Base-by-base conservation (phyloP, 2,113 vertebrate genomes). In the Abramis brama region DNA sequence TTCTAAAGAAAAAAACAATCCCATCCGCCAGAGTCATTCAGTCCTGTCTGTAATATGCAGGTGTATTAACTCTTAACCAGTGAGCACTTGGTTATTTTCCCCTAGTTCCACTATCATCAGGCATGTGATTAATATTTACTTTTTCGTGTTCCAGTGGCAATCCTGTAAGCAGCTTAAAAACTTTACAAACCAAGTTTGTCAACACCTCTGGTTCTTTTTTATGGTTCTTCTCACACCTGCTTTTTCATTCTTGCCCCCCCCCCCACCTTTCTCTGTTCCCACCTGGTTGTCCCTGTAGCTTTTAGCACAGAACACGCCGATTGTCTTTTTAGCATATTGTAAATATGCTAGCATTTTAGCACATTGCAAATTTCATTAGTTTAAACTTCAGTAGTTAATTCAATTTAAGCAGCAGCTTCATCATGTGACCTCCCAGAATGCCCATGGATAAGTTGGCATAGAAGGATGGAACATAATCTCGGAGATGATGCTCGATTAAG, bases 401-500 rank as follows among this genome's bases (percentile, higher is more conserved):
- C 5, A 23, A 11, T n/a, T 64, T n/a, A 50, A 47, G n/a, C 17
- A 36, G 33, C 21, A 59, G 57, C 27, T 45, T 27, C 5, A n/a
- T 17, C 30, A 59, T 47, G 43, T 68, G 83, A 89, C 85, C 71
- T 71, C 83, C 84, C 52, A 50, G 82, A 79, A 82, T 84, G 36
- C 52, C 27, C n/a, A 80, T 43, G 86, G 47, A 68, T 79, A 79
- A 83, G 74, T 59, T 30, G 77, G 66, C 30, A 66, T 55, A 43
- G 19, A 68, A 85, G 25, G 57, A 76, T 39, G 78, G 59, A 30
- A 50, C n/a, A 17, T 76, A 43, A 57, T 25, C 33, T 25, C 45
- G 78, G 79, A 86, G 70, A 71, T 85, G n/a, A 83, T 57, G 66
- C 86, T 66, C 77, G 25, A 30, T 89, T 64, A 89, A 86, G 62